Base-by-base conservation (phyloP, 2,113 vertebrate species). In the Ivindomyrus marchei region DNA sequence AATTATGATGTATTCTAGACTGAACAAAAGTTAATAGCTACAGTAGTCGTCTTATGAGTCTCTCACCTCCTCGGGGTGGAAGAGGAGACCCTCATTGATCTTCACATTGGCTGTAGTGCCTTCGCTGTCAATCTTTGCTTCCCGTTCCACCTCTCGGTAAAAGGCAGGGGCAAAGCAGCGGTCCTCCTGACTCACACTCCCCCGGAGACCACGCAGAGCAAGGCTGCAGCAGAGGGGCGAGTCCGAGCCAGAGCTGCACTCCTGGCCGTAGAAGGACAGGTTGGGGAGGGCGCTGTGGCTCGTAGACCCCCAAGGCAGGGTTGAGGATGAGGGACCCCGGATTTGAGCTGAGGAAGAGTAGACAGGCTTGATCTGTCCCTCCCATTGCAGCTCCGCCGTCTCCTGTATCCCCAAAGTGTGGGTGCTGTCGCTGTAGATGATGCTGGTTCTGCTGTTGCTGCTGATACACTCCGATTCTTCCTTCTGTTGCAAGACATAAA, bases 161-260 rank as follows among this genome's bases (percentile, higher is more conserved):
- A 89, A 85, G 39, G 89, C 24, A 7, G 50, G 17, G 39, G 42
- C 89, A 39, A 89, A 89, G 77, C 49, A 45, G 31, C 7, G 80
- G 15, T 89, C 89, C 36, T 89, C 89, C 89, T 89, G 89, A 42
- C 89, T 62, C 39, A 89, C 89, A n/a, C n/a, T 89, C 1, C 80
- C 77, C 1, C 89, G 50, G 5, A 89, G 89, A 5, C 80, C 89
- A 0, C 46, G 80, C 2, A 84, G 52, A 10, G 89, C 77, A 0
- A 89, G 89, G 50, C 50, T 89, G 49, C 50, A 85, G 80, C 19
- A 13, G 24, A 62, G 11, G 53, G 24, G 52, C 2, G n/a, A 42
- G 6, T 62, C 80, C 1, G 52, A 66, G 8, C n/a, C 50, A 2
- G 89, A 89, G 13, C 21, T 6, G 24, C 80, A 62, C 80, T 89